phyloP scores from a whole-genome alignment of 2,797 vertebrate species.

The Scolopax rusticola region DNA sequence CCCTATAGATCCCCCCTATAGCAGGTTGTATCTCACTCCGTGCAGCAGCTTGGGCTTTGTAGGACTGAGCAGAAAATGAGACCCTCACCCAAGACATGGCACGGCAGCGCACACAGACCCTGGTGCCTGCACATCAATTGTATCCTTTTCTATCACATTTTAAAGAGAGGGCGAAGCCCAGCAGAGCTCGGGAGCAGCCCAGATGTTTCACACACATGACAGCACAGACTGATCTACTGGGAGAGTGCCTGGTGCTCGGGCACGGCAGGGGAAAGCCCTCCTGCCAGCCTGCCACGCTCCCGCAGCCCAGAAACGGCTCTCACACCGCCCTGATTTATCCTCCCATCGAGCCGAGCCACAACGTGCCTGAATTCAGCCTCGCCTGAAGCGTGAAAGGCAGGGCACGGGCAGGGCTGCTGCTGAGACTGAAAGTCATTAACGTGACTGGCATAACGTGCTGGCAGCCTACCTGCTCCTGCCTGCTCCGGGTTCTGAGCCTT shows the following conservation, averaged over 20 bases:
- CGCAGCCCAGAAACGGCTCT: not conserved
- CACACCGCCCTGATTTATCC: not conserved
- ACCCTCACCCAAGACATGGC: not conserved
- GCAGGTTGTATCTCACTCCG: not conserved
- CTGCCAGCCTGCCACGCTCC: not conserved
- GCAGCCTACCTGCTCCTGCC: not conserved
- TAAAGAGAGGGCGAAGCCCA: not conserved
- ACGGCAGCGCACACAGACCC: not conserved
- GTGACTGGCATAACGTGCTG: not conserved
- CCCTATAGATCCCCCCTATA: fast-evolving
- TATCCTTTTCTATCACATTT: not conserved
- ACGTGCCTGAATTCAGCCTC: not conserved
- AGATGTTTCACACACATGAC: fast-evolving
- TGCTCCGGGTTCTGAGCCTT: not conserved
- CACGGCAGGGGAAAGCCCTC: not conserved
- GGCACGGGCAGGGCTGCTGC: not conserved
- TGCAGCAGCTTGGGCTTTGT: not conserved
- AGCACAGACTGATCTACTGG: fast-evolving
- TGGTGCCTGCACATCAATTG: fast-evolving
- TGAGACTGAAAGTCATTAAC: not conserved
- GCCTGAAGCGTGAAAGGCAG: not conserved
- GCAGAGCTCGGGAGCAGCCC: not conserved
- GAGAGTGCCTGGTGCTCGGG: fast-evolving
- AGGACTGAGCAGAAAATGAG: not conserved
- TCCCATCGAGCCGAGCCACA: not conserved